Conservation (phyloP, 2,113 vertebrate species). For the Brienomyrus longianalis region DNA sequence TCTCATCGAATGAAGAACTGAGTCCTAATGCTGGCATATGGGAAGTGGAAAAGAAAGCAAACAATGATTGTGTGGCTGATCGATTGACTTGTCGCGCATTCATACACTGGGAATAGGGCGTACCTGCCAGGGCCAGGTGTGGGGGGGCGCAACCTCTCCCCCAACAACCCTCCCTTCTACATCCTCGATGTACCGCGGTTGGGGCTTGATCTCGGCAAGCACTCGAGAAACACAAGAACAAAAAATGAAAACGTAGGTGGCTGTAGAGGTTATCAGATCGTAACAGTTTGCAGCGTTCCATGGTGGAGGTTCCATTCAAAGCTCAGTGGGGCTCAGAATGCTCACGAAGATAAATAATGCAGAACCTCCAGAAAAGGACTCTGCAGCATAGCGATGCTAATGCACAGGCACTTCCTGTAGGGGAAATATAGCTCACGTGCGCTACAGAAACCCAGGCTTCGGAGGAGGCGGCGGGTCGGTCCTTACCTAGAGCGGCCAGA, state of each 20-base stretch:
- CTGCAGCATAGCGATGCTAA: background rate
- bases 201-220: slow-evolving; percentile 59
- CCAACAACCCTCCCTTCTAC: slow-evolving; percentile 68
- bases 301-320: background rate
- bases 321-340: background rate
- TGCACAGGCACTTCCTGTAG: background rate
- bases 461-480: background rate
- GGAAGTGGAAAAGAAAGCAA: background rate
- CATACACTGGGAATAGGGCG: background rate
- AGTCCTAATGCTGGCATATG: background rate
- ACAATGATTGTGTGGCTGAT: background rate
- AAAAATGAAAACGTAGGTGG: background rate
- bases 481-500: slow-evolving; percentile 68
- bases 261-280: background rate
- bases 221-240: slow-evolving; percentile 30
- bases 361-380: background rate
- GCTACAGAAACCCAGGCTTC: background rate
- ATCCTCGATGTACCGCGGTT: slow-evolving; percentile 55
- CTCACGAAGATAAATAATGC: background rate
- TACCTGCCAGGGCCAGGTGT: slow-evolving; percentile 88
- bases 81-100: background rate
- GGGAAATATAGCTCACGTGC: background rate
- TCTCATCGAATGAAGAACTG: background rate
- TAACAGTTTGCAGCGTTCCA: background rate
- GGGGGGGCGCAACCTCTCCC: slow-evolving; percentile 56